These are phyloP conservation scores for Idaea aversata DNA, from an alignment of 2,888 invertebrate genomes.

Conservation along the genomic window DNA sequence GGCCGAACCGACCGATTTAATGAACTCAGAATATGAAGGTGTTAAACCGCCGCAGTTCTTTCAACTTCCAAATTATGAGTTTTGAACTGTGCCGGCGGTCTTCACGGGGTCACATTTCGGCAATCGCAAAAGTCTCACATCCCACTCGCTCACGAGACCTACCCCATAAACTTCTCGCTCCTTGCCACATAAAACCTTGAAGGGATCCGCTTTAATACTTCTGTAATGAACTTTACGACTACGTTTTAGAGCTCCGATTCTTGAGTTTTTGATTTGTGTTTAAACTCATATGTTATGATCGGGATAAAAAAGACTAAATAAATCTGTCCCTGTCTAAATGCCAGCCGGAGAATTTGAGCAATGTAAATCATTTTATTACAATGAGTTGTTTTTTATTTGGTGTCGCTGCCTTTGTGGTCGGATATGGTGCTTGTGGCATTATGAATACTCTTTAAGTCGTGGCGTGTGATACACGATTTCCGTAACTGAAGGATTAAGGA, in stretches of 20 bases:
- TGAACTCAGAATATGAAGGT: slow-evolving; percentile 79
- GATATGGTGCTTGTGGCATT: slow-evolving; percentile 55
- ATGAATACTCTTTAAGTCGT: slow-evolving; percentile 35
- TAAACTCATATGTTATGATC: slow-evolving; percentile 75
- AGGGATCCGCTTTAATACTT: slow-evolving; percentile 50
- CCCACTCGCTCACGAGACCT: slow-evolving; percentile 51
- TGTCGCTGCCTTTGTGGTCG: slow-evolving; percentile 62
- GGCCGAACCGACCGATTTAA: slow-evolving; percentile 72
- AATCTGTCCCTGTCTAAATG: slow-evolving; percentile 69
- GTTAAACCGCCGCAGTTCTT: slow-evolving; percentile 76
- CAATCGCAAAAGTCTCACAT: slow-evolving; percentile 58
- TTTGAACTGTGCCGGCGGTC: slow-evolving; percentile 61
- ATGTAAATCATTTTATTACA: slow-evolving; percentile 79
- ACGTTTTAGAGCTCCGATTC: slow-evolving; percentile 48
- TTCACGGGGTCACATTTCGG: slow-evolving; percentile 72
- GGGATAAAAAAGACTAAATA: slow-evolving; percentile 70
- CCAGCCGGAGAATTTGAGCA: slow-evolving; percentile 71
- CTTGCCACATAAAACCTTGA: slow-evolving; percentile 58
- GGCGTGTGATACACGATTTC: slow-evolving; percentile 26
- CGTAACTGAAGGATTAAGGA: slow-evolving; percentile 19
- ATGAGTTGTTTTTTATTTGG: slow-evolving; percentile 64
- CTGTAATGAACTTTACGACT: slow-evolving; percentile 55
- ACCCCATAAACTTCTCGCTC: slow-evolving; percentile 60
- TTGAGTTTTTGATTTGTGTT: slow-evolving; percentile 55
- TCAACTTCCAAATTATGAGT: slow-evolving; percentile 78